Evolutionary conservation across 2,888 invertebrate genomes (phyloP), one percentile per base, ranked within the genome.

Genomic region (Cyaniris semiargus): DNA sequence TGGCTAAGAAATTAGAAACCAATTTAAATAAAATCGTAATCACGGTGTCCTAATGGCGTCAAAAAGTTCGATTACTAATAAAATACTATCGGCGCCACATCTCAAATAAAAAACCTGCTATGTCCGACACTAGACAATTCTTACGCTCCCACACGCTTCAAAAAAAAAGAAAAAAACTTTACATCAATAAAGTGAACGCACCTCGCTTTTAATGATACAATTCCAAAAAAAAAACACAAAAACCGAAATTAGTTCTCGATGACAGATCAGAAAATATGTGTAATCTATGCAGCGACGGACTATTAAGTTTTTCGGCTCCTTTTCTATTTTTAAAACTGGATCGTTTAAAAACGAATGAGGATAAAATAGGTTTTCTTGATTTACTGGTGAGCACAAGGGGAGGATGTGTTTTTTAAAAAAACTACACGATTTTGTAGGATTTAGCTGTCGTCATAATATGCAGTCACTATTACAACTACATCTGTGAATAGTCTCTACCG

Each of bases 171-270:
- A 74, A 48, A 74, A 74, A 21, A 21, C 23, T 44, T 27, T 18
- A 74, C 74, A 74, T 74, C 27, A 74, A 53, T 27, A 72, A 44
- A 38, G 72, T 72, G 72, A 72, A 72, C 72, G 38, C 72, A 72
- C 72, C 86, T 85, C 85, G 87, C 85, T 87, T 90, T 88, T 85
- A 89, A 91, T 92, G 90, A 90, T 91, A 89, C 88, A 90, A 88
- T 87, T 79, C 87, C 27, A 66, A 89, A 87, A 89, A 89, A 91
- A 81, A 89, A 90, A 88, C 86, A 92, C 89, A 92, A 92, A 92
- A 93, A 89, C 88, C 89, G 88, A 93, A 93, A 94, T 94, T 93
- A 94, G 93, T 93, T 94, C 93, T 90, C 93, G 93, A 94, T 94
- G 93, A 94, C 93, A 94, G 91, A 91, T 89, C 88, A 93, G 92